Percentiles rank a stretch among this genome's conserved stretches.
Conservation (phyloP, 2,113 vertebrate species). For the Neogobius melanostomus region DNA sequence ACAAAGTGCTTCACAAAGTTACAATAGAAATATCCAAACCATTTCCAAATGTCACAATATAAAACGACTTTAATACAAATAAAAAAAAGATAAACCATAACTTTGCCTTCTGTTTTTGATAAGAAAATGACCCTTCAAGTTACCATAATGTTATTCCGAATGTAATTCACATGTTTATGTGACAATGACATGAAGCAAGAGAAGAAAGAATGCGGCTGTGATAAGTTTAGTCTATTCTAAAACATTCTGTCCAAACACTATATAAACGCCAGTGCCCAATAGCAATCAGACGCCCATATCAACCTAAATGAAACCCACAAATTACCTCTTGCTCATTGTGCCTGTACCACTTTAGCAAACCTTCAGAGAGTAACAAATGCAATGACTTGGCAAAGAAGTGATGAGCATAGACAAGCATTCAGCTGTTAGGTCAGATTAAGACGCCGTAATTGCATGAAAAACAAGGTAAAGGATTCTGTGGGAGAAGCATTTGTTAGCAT, state of each 20-base stretch:
- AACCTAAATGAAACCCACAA: constrained; percentile 20
- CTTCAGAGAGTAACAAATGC: constrained; percentile 20
- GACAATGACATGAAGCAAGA: not conserved
- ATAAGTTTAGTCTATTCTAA: not conserved
- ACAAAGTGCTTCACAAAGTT: no score
- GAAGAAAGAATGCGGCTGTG: not conserved
- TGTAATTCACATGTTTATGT: not conserved
- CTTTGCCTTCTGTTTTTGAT: not conserved
- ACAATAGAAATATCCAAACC: no score
- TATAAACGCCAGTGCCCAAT: constrained; percentile 8
- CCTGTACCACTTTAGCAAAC: constrained; percentile 26
- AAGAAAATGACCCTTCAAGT: not conserved
- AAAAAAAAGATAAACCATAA: not conserved
- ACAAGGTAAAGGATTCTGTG: constrained; percentile 20
- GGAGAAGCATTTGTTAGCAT: constrained; percentile 21
- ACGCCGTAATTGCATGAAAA: constrained; percentile 18
- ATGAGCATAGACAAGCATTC: constrained; percentile 31
- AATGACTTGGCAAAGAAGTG: constrained; percentile 27
- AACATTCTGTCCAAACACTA: constrained; percentile 13
- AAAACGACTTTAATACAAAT: no score
- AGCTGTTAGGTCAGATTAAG: constrained; percentile 27
- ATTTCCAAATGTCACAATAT: no score
- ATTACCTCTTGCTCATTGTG: constrained; percentile 38
- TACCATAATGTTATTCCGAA: not conserved
- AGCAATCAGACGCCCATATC: constrained; percentile 19